phyloP scores from a whole-genome alignment of 2,888 invertebrate species.

The Dicyrtoma fusca region DNA sequence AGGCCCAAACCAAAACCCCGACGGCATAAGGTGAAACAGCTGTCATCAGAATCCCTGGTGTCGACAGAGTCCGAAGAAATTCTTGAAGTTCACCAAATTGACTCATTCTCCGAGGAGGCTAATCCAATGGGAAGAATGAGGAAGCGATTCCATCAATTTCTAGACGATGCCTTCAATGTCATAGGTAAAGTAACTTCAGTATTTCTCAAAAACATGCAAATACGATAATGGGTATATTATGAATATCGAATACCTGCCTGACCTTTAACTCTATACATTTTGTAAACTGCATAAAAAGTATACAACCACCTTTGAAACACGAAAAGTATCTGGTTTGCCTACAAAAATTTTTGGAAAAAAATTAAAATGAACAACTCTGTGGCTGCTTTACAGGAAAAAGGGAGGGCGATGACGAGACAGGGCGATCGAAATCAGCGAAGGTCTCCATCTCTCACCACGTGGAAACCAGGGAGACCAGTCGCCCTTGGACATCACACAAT shows the following conservation, averaged over 20 bases:
- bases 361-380: too few species aligned
- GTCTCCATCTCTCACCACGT: conserved; percentile 52
- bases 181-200: conserved; percentile 43
- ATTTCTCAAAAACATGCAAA: too few species aligned
- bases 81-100: conserved; percentile 35
- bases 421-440: conserved; percentile 52
- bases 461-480: conserved; percentile 44
- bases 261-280: too few species aligned
- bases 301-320: too few species aligned
- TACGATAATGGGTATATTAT: too few species aligned
- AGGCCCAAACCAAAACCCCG: not conserved
- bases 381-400: conserved; percentile 18
- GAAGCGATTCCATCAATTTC: conserved; percentile 73
- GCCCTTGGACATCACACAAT: conserved; percentile 47
- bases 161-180: conserved; percentile 78
- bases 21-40: not conserved
- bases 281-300: too few species aligned
- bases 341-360: too few species aligned
- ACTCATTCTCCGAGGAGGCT: not conserved
- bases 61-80: conserved; percentile 36
- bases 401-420: conserved; percentile 33
- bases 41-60: conserved; percentile 38
- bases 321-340: too few species aligned
- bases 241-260: too few species aligned
- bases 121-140: conserved; percentile 62